Base-by-base conservation (phyloP, 1,140 invertebrate species). In the Teleogryllus occipitalis region DNA sequence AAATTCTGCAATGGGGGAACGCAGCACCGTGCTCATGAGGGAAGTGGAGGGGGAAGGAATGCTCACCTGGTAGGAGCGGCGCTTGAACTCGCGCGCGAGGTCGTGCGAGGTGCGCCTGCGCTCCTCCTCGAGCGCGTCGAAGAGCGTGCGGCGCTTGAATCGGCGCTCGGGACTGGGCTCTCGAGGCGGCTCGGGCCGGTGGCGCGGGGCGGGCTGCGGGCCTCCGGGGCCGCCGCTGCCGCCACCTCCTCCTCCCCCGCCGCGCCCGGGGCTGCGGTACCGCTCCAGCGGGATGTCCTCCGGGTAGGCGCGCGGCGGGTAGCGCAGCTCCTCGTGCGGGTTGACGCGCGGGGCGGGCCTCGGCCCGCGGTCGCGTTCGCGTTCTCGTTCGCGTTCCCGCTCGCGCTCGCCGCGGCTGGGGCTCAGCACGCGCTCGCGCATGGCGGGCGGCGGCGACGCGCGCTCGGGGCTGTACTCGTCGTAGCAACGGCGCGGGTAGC, bases 51-150 rank as follows among this genome's bases (percentile, higher is more conserved):
- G 27, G 18, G 75, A 76, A 18, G 12, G 14, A 0, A 15, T n/a
- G 8, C 77, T 49, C 7, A 86, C 85, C 79, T 87, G 82, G 82
- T 86, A 86, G 6, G 86, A 86, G 72, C 86, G 81, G 15, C 86
- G 82, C 81, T 87, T 87, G 77, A 87, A 84, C 80, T 87, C 87
- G 78, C 86, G 85, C 8, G 86, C 87, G 48, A 88, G 85, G 83
- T 86, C 85, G 77, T 84, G 84, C 1, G 85, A 87, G 79, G 83
- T 85, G 76, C 83, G 83, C 80, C 83, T 83, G 80, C 85, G 85
- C 79, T 87, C 86, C 65, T 87, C 85, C 82, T 86, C 85, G 39
- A 86, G 83, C 48, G 85, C 81, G 79, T 85, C 85, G 75, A 86
- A 86, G 84, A 86, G 85, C 10, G 86, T 86, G 48, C 85, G 80